Conservation (phyloP, 2,797 vertebrate species). For the Eidolon dupreanum region DNA sequence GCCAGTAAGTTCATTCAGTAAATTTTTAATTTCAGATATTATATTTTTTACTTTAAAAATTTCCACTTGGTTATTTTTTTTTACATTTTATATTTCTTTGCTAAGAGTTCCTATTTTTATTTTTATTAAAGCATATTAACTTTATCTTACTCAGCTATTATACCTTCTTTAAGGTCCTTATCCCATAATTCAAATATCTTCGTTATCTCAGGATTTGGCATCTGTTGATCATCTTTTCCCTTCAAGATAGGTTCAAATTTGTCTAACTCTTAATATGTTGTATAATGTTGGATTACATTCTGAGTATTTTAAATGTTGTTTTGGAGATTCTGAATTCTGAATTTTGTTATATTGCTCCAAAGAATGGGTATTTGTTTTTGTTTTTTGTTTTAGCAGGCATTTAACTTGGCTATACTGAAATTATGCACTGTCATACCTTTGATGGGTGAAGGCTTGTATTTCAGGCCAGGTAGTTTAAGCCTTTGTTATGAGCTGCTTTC, state of each 20-base stretch:
- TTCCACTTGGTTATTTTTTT: background rate
- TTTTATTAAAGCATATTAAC: background rate
- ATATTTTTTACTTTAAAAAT: slow-evolving; percentile 5
- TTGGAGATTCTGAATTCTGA: background rate
- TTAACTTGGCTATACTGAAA: background rate
- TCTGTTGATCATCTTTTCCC: background rate
- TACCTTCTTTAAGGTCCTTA: background rate
- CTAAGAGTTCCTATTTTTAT: background rate
- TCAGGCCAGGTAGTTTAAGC: background rate
- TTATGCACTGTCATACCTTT: background rate
- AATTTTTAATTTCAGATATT: background rate
- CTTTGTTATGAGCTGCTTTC: background rate
- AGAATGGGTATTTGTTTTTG: background rate
- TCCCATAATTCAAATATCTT: background rate
- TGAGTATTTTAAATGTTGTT: background rate
- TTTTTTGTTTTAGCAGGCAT: background rate
- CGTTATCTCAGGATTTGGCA: background rate
- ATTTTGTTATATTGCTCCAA: background rate
- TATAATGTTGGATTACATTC: background rate
- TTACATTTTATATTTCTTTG: background rate
- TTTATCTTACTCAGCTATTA: background rate
- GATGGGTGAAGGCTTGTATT: background rate
- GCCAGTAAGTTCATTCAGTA: background rate
- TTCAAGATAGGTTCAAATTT: background rate
- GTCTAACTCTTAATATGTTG: background rate